Evolutionary conservation across 2,113 vertebrate species (phyloP).

Genomic region (Carassius carassius): DNA sequence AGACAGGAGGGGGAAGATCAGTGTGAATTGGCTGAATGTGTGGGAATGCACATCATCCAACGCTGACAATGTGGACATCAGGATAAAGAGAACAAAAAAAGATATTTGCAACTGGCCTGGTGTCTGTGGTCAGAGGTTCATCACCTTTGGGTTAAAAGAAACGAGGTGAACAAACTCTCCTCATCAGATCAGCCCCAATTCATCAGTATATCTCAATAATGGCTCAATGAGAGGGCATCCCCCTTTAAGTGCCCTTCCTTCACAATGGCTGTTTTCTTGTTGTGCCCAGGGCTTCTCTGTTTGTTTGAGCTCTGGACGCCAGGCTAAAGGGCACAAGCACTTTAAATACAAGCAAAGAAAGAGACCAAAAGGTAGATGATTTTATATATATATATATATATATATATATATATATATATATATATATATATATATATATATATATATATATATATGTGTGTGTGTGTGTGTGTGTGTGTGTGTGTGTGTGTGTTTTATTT

Average conservation of each 20-base stretch:
- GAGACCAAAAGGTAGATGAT: constrained; percentile 23
- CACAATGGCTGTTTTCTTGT: constrained; percentile 68
- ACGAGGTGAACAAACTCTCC: constrained; percentile 65
- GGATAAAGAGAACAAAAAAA: constrained; percentile 62
- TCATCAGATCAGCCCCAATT: constrained; percentile 71
- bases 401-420: no score
- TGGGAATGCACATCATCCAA: constrained; percentile 65
- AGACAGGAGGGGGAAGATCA: constrained; percentile 22
- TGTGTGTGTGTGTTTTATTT: no score
- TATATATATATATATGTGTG: no score
- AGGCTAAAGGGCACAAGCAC: constrained; percentile 49
- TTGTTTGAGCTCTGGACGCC: constrained; percentile 73
- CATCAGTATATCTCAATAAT: constrained; percentile 68
- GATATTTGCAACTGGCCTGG: constrained; percentile 63
- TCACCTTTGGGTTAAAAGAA: constrained; percentile 65
- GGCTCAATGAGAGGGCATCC: constrained; percentile 67
- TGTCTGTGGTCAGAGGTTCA: constrained; percentile 69
- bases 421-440: no score
- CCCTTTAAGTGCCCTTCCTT: constrained; percentile 64
- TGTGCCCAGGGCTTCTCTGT: constrained; percentile 73
- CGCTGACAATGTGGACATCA: constrained; percentile 46
- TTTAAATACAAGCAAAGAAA: neutral
- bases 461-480: no score
- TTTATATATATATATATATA: no score
- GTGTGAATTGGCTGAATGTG: constrained; percentile 57